Percentiles rank a stretch among this genome's conserved stretches.
These are phyloP conservation scores for Coenobita brevimanus DNA, from an alignment of 1,140 invertebrate genomes.

Conservation along the genomic window DNA sequence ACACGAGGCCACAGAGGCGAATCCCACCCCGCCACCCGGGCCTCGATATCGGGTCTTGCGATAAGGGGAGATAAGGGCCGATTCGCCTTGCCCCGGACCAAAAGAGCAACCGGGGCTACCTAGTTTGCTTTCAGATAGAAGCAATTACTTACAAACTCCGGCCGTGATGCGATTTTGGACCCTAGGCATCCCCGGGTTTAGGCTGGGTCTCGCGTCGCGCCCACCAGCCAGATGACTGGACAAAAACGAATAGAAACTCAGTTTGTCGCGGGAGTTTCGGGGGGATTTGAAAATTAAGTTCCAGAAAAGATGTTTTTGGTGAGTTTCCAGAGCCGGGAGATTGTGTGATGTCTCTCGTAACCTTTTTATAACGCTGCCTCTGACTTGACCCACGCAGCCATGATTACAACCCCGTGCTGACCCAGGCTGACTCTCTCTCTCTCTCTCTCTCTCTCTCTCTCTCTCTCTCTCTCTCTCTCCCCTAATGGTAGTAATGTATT, in stretches of 20 bases:
- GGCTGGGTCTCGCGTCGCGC: not conserved
- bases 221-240: constrained; percentile 45
- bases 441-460: not conserved
- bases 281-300: constrained; percentile 61
- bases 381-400: not conserved
- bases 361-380: not conserved
- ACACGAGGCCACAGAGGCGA: not conserved
- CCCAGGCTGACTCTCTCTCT: not conserved
- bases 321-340: not conserved
- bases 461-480: not conserved
- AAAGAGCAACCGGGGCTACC: constrained; percentile 55
- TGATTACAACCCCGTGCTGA: not conserved
- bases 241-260: constrained; percentile 62
- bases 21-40: too few relatives aligned
- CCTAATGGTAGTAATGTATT: too few relatives aligned
- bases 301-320: constrained; percentile 47
- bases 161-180: constrained; percentile 3
- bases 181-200: not conserved
- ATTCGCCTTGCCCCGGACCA: not conserved
- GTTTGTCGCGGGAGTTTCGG: constrained; percentile 30
- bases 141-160: constrained; percentile 54
- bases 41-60: not conserved
- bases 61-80: not conserved
- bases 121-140: constrained; percentile 62
- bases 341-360: not conserved